These are phyloP conservation scores for Phengaris alcon DNA, from an alignment of 2,888 invertebrate genomes.

Conservation along the genomic window DNA sequence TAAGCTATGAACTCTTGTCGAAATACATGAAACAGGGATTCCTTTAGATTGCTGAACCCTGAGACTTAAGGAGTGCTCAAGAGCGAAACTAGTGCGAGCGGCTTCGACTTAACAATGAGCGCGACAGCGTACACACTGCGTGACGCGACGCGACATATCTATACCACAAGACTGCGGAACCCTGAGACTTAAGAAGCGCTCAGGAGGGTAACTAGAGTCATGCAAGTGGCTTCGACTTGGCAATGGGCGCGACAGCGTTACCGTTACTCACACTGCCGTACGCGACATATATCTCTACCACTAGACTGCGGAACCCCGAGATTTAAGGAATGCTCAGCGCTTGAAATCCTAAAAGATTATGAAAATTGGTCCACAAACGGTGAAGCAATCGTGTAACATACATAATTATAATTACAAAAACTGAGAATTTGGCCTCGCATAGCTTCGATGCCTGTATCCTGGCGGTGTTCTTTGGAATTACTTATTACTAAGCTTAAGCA, in stretches of 20 bases:
- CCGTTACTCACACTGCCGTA: background rate
- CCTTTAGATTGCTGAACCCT: background rate
- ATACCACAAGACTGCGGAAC: background rate
- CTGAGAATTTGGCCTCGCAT: no score
- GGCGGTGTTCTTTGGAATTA: no score
- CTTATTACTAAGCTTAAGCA: no score
- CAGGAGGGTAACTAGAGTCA: conserved; percentile 10
- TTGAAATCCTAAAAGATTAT: no score
- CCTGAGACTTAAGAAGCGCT: background rate
- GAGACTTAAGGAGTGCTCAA: background rate
- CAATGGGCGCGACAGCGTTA: background rate
- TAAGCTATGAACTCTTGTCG: no score
- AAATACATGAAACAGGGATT: no score
- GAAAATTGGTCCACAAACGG: no score
- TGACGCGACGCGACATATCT: background rate
- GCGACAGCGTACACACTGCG: background rate
- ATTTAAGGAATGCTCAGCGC: no score
- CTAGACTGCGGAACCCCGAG: no score
- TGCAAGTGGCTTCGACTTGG: conserved; percentile 9
- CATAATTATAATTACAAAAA: no score
- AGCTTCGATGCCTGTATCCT: no score
- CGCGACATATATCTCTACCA: background rate
- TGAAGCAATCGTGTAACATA: no score
- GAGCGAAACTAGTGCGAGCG: conserved; percentile 14
- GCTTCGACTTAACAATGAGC: conserved; percentile 13